Evolutionary conservation across 2,113 vertebrate species (phyloP), one percentile per base, ranked within the genome.

Genomic region (Phylloscopus whistleri): DNA sequence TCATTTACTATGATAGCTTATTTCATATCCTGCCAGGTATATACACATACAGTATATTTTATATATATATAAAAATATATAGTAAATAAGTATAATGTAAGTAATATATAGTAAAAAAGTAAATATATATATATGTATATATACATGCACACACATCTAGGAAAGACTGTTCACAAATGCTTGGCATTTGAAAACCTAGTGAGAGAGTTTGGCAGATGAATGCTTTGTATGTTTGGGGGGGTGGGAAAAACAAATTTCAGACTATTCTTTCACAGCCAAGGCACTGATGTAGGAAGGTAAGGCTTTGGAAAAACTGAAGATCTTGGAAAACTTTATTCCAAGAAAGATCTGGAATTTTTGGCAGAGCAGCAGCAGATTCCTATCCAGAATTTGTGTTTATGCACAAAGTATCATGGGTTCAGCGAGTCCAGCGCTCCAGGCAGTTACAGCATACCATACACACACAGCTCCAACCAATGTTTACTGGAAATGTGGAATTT

Each of bases 311-410:
- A 95, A 96, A 87, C 27, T 87, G 83, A 93, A 95, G 43, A 33
- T 39, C 56, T 74, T 80, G 81, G 92, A 91, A 68, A 91, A 94
- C 66, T 94, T 82, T 60, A 52, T 77, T 52, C 46, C 63, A 96
- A 91, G 39, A 83, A 69, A 51, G 60, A 69, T 46, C 48, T 31
- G 68, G 48, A 51, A 55, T 66, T 74, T 90, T 84, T 88, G 85
- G 75, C 88, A 74, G 24, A 77, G 83, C 27, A 74, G 64, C 28
- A 7, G 73, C 73, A 78, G 35, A 48, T 48, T n/a, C n/a, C 79
- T 31, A 59, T 74, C 93, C 80, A 95, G 80, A 89, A 75, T 48
- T 63, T 56, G 73, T 90, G 89, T 92, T 96, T 95, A 88, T 95
- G 59, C 69, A 92, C 52, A 48, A 90, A 94, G 76, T 69, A 70